Conservation (phyloP, 1,140 invertebrate genomes). For the Tetragonula clypearis region DNA sequence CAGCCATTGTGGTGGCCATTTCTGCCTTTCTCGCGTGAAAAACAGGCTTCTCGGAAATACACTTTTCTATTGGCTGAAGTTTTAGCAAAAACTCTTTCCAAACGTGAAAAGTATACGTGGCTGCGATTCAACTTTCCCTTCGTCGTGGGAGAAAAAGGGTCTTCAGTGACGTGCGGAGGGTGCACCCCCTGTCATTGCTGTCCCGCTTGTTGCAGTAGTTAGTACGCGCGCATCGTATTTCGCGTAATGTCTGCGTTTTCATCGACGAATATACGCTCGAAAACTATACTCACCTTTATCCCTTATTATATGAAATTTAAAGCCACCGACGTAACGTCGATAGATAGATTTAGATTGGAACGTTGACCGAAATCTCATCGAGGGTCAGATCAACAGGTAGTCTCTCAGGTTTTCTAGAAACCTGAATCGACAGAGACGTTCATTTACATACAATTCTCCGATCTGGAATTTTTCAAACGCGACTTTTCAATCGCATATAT, state of each 20-base stretch:
- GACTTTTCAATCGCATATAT: too few relatives aligned
- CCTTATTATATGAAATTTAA: too few relatives aligned
- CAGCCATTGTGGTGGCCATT: background rate
- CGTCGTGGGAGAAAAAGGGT: constrained; percentile 50
- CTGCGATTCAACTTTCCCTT: constrained; percentile 42
- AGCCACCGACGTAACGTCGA: background rate
- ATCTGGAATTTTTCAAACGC: too few relatives aligned
- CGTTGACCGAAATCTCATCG: background rate
- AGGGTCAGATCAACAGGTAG: constrained; percentile 31
- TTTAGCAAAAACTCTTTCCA: background rate
- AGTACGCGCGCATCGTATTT: constrained; percentile 34
- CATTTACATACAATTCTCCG: background rate
- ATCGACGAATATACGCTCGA: constrained; percentile 50
- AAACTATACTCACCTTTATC: background rate
- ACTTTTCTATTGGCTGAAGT: background rate
- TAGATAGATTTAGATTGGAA: background rate
- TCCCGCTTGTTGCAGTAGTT: constrained; percentile 40
- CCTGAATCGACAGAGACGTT: background rate
- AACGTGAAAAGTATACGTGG: background rate
- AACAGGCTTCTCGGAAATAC: background rate
- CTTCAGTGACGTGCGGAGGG: constrained; percentile 44
- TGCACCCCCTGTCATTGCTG: constrained; percentile 63
- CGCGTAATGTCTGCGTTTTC: constrained; percentile 29
- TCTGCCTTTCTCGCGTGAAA: too few relatives aligned
- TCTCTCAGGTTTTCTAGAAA: background rate